A percentile compares a stretch with the other conserved stretches of the same genome.
These are phyloP conservation scores for Microtus montanus DNA, from an alignment of 2,113 vertebrate species.

Conservation along the genomic window DNA sequence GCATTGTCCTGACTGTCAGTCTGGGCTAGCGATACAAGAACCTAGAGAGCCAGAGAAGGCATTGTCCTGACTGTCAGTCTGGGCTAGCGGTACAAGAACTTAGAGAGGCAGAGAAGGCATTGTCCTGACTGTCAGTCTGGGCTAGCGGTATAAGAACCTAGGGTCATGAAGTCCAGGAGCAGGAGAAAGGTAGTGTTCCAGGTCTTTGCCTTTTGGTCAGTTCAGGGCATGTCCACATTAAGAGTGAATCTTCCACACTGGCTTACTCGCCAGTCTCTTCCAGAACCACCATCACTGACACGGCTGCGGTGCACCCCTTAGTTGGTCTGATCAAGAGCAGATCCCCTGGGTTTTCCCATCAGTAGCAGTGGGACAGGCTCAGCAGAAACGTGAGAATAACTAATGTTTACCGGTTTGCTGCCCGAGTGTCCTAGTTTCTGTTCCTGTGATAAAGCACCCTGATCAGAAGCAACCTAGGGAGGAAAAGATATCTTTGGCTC, in stretches of 20 bases:
- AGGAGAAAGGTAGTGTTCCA: not conserved
- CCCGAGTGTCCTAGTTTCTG: not conserved
- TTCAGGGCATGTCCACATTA: not conserved
- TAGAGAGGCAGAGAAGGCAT: not conserved
- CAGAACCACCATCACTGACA: not conserved
- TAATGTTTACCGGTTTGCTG: not conserved
- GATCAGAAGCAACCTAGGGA: not conserved
- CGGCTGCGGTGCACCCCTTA: too few relatives aligned
- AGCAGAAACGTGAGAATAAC: not conserved
- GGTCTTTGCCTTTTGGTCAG: not conserved
- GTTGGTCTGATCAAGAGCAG: not conserved
- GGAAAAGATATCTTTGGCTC: not conserved
- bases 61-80: not conserved
- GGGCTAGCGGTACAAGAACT: not conserved
- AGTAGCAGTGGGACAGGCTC: not conserved
- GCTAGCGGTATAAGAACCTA: not conserved
- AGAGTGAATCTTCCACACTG: not conserved
- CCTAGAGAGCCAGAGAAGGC: not conserved
- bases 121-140: too few relatives aligned
- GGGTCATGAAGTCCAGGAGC: not conserved
- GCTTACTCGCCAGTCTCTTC: not conserved
- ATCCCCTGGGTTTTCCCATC: not conserved
- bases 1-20: not conserved
- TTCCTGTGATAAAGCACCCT: not conserved
- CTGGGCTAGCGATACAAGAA: too few relatives aligned